Evolutionary conservation across 2,797 vertebrate species (phyloP), one percentile per base, ranked within the genome.

Genomic region (Gobio occitaniae): DNA sequence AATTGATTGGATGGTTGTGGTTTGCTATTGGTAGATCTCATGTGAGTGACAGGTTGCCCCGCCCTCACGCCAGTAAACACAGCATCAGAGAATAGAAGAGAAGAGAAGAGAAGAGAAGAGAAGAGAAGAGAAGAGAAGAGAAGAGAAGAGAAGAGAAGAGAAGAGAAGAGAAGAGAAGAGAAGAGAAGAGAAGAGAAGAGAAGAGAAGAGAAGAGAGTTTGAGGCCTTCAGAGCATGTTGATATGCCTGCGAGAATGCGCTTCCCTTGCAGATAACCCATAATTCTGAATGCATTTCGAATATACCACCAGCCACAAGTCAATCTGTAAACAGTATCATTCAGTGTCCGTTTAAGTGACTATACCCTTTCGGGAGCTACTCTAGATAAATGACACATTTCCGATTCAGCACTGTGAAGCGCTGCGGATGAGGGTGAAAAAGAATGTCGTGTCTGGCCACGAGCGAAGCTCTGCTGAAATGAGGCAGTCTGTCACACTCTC

Each of bases 341-440:
- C 41, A 63, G 56, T 72, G 80, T 82, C 54, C 1, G 19, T 72
- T 82, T 74, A 82, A 82, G 44, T 48, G 41, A 82, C 69, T 48
- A 15, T 44, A 61, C 12, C 59, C 84, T 75, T 65, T 66, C 3
- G 17, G 70, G n/a, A 38, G 48, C 61, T 47, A 41, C 32, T 59
- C 72, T 17, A 54, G 38, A 77, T 69, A 82, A 71, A 86, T 86
- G 72, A 86, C 79, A 82, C 50, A 86, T 86, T 82, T 77, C 69
- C 21, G 38, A 86, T 86, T 82, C 72, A 77, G 50, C 48, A 75
- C 38, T 25, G 38, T 86, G 84, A 86, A 82, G 63, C 75, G 13
- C 66, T 32, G 41, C 10, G 44, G 70, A 83, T 38, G 70, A 82
- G 52, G 10, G n/a, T 25, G 68, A 56, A 19, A 71, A 81, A 13